Evolutionary conservation across 2,797 vertebrate genomes (phyloP), one percentile per base, ranked within the genome.

Genomic region (Pangasius sanitwongsei): DNA sequence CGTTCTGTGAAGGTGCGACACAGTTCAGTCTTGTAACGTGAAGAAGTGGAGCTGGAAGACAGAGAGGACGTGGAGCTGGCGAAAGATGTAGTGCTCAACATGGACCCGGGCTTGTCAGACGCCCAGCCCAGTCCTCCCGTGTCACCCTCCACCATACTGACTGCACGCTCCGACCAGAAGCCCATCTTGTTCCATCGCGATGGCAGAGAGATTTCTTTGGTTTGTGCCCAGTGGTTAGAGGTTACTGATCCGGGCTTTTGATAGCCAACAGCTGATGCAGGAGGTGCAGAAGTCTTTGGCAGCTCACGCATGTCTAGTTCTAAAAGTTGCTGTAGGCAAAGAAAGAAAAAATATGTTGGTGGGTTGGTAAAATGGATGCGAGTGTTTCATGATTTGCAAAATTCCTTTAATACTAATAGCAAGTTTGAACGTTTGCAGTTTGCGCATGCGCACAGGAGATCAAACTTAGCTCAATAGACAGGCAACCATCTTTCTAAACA

Each of bases 1-100:
- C 94, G 95, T 91, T 97, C 96, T 0, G 95, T 95, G 75, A 96
- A 97, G 0, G 97, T 96, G 25, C 96, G 96, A 83, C 97, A 97
- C 63, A 97, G 93, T 89, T 97, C 97, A 1, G 97, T 97, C 94
- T 97, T 97, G 72, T 97, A 97, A 61, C 96, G 96, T 0, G 96
- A 94, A 0, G 96, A 96, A 50, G 95, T 57, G 25, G 90, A 90
- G 87, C 93, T 91, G 50, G 92, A 0, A 53, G 94, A 90, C 20
- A 90, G 13, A 0, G 94, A 92, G 0, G 94, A 90, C 4, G 81
- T 59, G 85, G 92, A 90, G 63, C 57, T 12, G 34, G 85, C 31
- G 0, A 91, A 77, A 63, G 89, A 88, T 25, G 65, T 1, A 0
- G 89, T 16, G 31, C 67, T 77, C 0, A 85, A 48, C 1, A 16